phyloP scores from a whole-genome alignment of 2,888 invertebrate species.

The Panopea generosa region DNA sequence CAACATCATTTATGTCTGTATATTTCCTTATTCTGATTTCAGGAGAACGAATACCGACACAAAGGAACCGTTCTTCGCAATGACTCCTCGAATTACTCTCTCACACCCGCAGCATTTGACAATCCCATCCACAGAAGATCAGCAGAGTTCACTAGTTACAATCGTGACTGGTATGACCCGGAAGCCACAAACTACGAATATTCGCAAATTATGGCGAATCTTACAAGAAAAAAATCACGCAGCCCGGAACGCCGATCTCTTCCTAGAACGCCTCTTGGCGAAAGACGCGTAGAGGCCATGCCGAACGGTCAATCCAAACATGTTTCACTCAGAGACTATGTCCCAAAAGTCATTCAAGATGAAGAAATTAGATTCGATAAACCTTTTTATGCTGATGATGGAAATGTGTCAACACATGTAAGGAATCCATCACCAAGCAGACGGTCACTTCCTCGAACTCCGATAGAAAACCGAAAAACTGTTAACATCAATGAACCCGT shows the following conservation, averaged over 20 bases:
- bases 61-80: conserved; percentile 4
- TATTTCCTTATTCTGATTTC: too few relatives aligned
- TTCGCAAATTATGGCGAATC: conserved; percentile 45
- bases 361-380: too few relatives aligned
- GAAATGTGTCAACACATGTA: not conserved
- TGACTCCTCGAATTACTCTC: conserved; percentile 21
- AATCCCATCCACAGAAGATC: conserved; percentile 49
- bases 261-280: conserved; percentile 13
- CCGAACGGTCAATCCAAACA: conserved; percentile 5
- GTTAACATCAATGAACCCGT: not conserved
- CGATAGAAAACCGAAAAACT: conserved; percentile 20
- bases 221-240: conserved; percentile 21
- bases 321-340: conserved; percentile 20
- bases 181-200: conserved; percentile 44
- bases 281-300: not conserved
- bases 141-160: conserved; percentile 23
- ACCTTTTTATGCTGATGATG: conserved; percentile 6
- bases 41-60: too few relatives aligned
- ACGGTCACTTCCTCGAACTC: conserved; percentile 38
- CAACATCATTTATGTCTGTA: too few relatives aligned
- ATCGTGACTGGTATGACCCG: conserved; percentile 44
- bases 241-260: conserved; percentile 31
- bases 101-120: conserved; percentile 24
- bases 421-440: conserved; percentile 8
- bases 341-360: conserved; percentile 15